Evolutionary conservation across 2,113 vertebrate species (phyloP).

Genomic region (Toxotes jaculatrix): DNA sequence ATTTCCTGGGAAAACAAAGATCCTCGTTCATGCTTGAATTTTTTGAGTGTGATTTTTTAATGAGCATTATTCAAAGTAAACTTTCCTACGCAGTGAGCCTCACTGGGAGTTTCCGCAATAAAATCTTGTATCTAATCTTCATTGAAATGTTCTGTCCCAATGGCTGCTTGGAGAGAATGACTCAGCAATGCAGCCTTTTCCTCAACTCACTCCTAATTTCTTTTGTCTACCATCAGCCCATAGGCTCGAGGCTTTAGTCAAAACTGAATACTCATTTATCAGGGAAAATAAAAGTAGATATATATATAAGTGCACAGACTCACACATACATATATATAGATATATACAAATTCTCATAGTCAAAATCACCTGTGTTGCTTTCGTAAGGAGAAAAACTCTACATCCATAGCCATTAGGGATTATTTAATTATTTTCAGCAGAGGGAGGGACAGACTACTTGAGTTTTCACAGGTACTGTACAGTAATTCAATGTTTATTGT

Average conservation of each 20-base stretch:
- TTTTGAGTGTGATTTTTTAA: slow-evolving; percentile 48
- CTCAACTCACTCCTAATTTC: slow-evolving; percentile 39
- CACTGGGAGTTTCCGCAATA: slow-evolving; percentile 41
- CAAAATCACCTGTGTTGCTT: too few species aligned
- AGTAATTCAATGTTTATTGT: too few species aligned
- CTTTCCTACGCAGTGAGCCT: slow-evolving; percentile 41
- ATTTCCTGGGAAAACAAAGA: slow-evolving; percentile 25
- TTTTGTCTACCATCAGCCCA: slow-evolving; percentile 14
- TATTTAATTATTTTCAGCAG: too few species aligned
- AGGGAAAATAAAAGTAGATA: not conserved
- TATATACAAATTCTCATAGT: too few species aligned
- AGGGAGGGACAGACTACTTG: too few species aligned
- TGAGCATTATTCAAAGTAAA: slow-evolving; percentile 61
- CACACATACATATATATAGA: too few species aligned
- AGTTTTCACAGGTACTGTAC: too few species aligned
- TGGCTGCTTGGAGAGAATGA: slow-evolving; percentile 40
- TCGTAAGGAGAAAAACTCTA: too few species aligned
- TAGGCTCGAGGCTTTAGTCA: not conserved
- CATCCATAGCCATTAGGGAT: too few species aligned
- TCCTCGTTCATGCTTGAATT: slow-evolving; percentile 29
- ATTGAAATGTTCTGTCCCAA: slow-evolving; percentile 51
- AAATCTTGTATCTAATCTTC: slow-evolving; percentile 50
- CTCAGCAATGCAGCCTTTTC: slow-evolving; percentile 48
- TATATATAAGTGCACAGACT: too few species aligned
- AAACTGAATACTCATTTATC: not conserved